These are phyloP conservation scores for Neostethus bicornis DNA, from an alignment of 2,797 vertebrate species.

Conservation along the genomic window DNA sequence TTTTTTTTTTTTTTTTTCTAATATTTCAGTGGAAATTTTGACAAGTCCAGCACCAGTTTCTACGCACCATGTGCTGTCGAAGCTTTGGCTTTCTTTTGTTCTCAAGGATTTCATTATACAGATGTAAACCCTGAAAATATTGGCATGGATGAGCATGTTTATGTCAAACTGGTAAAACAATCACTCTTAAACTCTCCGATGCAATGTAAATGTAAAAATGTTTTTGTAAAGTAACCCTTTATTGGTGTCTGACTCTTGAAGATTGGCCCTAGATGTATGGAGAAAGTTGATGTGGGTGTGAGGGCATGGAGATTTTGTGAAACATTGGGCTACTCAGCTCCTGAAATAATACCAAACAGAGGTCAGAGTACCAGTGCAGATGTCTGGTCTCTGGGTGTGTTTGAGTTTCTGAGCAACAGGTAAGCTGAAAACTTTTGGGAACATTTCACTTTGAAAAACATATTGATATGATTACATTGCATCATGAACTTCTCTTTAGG, in stretches of 20 bases:
- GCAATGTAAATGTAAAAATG: not conserved
- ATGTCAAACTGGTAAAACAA: constrained; percentile 80
- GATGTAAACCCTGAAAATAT: constrained; percentile 83
- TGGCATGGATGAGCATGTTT: constrained; percentile 77
- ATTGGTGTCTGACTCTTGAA: constrained; percentile 34
- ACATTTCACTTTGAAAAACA: not conserved
- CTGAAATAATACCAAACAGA: constrained; percentile 80
- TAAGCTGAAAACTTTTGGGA: constrained; percentile 40
- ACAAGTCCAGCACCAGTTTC: constrained; percentile 73
- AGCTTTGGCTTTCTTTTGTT: constrained; percentile 78
- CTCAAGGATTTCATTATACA: constrained; percentile 73
- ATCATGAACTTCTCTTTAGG: constrained; percentile 54
- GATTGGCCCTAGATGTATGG: constrained; percentile 79
- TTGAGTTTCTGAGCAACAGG: constrained; percentile 80
- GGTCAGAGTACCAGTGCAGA: constrained; percentile 75
- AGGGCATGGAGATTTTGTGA: constrained; percentile 85
- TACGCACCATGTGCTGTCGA: constrained; percentile 80
- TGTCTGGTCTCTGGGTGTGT: constrained; percentile 82
- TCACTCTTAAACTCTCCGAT: not conserved
- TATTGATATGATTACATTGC: constrained; percentile 4
- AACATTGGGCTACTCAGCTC: constrained; percentile 79
- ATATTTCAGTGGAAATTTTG: constrained; percentile 71
- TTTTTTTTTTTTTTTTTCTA: too few species aligned
- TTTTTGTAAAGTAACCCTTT: not conserved
- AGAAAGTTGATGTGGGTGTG: constrained; percentile 71